Base-by-base conservation (phyloP, 1,140 invertebrate species). In the Phymorhynchus buccinoides region DNA sequence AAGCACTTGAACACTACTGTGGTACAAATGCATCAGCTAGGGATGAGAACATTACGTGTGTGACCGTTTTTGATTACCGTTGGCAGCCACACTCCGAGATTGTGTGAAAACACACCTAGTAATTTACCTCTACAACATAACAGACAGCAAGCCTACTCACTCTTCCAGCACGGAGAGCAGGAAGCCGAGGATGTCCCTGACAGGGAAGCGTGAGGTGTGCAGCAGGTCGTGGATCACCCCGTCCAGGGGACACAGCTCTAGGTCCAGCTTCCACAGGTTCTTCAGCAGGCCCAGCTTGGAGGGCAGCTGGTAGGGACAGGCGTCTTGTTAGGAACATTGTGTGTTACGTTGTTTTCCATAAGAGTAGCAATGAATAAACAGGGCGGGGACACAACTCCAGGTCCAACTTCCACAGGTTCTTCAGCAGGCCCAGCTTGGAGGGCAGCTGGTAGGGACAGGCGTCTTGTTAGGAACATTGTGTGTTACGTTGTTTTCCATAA, bases 161-260 rank as follows among this genome's bases (percentile, higher is more conserved):
- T 95, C 94, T 91, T 95, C 94, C n/a, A 95, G 89, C 12, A 95
- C 92, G 32, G 95, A 95, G 92, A 98, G 98, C 1, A 99, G 95
- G 93, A 99, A 99, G 0, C 97, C 97, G 52, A 99, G 96, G 56
- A 99, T 96, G 92, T 99, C 98, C 95, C 97, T 97, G 7, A 98
- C 99, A 94, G 98, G 98, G 91, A 97, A 97, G 0, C 85, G 83
- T 84, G 89, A 89, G 39, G 97, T 97, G 89, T 98, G 96, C 52
- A 99, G 96, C 96, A 99, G 97, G 0, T 97, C 96, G 86, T 96
- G 96, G 16, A 99, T 94, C 97, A 98, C 92, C 97, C 98, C 92
- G 96, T 97, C 90, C 66, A 93, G 48, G 97, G 94, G 80, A 92
- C 98, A 99, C 0, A 97, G 97, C 84, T 96, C 95, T 12, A 98